A percentile compares a stretch with the other conserved stretches of the same genome.
These are phyloP conservation scores for Epistrophella euchroma DNA, from an alignment of 2,888 invertebrate genomes.

Conservation along the genomic window DNA sequence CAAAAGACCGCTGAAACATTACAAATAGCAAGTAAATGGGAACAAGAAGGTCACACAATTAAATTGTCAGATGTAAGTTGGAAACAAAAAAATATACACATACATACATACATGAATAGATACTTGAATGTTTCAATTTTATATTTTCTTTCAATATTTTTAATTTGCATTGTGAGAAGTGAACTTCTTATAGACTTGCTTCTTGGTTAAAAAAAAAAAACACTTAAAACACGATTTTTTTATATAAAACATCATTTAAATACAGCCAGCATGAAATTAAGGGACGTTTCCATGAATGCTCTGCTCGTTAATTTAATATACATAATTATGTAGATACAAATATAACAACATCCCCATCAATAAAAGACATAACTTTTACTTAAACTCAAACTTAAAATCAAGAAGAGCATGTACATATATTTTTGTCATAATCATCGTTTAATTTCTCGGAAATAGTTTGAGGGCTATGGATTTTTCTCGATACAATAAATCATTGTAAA, in stretches of 20 bases:
- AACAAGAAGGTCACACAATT: constrained; percentile 85
- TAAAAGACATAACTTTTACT: constrained; percentile 7
- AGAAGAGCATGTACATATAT: constrained; percentile 10
- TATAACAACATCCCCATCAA: neutral
- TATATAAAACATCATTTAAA: neutral
- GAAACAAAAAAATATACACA: neutral
- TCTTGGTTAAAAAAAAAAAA: constrained; percentile 27
- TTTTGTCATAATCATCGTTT: neutral
- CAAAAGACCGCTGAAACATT: constrained; percentile 98
- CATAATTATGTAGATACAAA: neutral
- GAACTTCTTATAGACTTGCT: constrained; percentile 40
- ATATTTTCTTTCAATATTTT: constrained; percentile 4
- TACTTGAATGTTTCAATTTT: constrained; percentile 23
- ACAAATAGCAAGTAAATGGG: constrained; percentile 97
- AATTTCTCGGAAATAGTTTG: neutral
- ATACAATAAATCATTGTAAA: neutral
- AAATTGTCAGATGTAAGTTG: constrained; percentile 83
- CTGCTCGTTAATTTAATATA: constrained; percentile 14
- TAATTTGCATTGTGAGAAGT: constrained; percentile 22
- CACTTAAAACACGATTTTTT: constrained; percentile 32
- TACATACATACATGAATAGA: neutral
- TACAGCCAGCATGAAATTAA: constrained; percentile 16
- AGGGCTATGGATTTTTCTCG: neutral
- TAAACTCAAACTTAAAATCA: neutral
- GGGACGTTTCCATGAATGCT: neutral